phyloP scores from a whole-genome alignment of 2,113 vertebrate species.

The Phyllopteryx taeniolatus region DNA sequence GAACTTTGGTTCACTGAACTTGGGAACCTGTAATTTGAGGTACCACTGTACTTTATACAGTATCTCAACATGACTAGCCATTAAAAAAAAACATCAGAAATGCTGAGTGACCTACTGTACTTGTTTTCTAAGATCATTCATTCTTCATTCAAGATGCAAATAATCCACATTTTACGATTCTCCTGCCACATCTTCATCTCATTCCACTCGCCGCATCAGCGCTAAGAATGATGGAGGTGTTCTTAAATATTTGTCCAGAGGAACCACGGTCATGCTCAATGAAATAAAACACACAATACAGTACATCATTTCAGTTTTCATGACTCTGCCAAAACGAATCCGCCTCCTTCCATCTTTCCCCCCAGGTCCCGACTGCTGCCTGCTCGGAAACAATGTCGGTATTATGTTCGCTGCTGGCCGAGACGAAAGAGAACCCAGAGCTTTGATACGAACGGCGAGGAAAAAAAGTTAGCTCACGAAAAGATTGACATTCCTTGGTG shows the following conservation, averaged over 20 bases:
- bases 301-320: slow-evolving; percentile 52
- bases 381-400: slow-evolving; percentile 62
- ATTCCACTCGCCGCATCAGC: slow-evolving; percentile 44
- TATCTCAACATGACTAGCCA: background rate
- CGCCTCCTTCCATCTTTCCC: slow-evolving; percentile 41
- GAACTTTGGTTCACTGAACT: no score
- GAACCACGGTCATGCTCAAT: slow-evolving; percentile 56
- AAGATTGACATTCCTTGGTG: slow-evolving; percentile 61
- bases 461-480: slow-evolving; percentile 62
- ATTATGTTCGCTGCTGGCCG: slow-evolving; percentile 62
- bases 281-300: slow-evolving; percentile 49
- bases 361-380: slow-evolving; percentile 43
- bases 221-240: slow-evolving; percentile 31
- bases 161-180: slow-evolving; percentile 44
- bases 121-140: slow-evolving; percentile 1
- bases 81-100: background rate
- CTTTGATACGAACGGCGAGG: slow-evolving; percentile 54
- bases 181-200: slow-evolving; percentile 46
- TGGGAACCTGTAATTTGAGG: no score
- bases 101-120: background rate
- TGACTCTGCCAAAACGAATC: slow-evolving; percentile 36
- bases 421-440: slow-evolving; percentile 50
- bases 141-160: slow-evolving; percentile 44
- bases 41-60: background rate
- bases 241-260: slow-evolving; percentile 35